Evolutionary conservation across 2,797 vertebrate genomes (phyloP).

Genomic region (Urosaurus nigricauda): DNA sequence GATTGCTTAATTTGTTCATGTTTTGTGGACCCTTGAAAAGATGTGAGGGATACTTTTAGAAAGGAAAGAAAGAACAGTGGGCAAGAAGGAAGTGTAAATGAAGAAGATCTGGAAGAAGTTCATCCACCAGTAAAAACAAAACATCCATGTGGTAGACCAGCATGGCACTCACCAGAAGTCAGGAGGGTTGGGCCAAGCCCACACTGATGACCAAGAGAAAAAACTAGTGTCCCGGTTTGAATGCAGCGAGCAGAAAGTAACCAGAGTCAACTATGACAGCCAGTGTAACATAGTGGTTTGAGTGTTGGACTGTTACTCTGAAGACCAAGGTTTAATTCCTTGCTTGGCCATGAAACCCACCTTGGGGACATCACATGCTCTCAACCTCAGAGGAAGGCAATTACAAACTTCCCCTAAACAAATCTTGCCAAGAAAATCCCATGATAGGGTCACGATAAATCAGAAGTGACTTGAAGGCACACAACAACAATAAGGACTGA

Average conservation of each 20-base stretch:
- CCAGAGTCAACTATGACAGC: neutral
- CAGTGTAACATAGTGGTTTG: too few relatives aligned
- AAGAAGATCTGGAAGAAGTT: neutral
- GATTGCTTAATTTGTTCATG: neutral
- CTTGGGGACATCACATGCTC: too few relatives aligned
- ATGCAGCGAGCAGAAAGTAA: neutral
- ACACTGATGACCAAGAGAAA: neutral
- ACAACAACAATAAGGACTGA: neutral
- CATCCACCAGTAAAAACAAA: neutral
- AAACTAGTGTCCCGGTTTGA: neutral
- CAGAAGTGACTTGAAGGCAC: too few relatives aligned
- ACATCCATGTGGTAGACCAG: neutral
- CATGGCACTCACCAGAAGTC: neutral
- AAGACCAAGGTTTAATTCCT: too few relatives aligned
- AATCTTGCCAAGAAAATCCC: too few relatives aligned
- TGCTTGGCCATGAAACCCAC: too few relatives aligned
- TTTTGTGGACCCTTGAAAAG: neutral
- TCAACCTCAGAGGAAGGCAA: too few relatives aligned
- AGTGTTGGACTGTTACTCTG: too few relatives aligned
- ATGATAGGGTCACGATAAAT: too few relatives aligned
- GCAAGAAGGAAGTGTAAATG: neutral
- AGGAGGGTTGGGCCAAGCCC: too few relatives aligned
- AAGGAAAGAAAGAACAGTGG: neutral
- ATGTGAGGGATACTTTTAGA: neutral
- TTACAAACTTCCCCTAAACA: too few relatives aligned